These are phyloP conservation scores for Lithophane ornitopus DNA, from an alignment of 2,888 invertebrate genomes.

Conservation along the genomic window DNA sequence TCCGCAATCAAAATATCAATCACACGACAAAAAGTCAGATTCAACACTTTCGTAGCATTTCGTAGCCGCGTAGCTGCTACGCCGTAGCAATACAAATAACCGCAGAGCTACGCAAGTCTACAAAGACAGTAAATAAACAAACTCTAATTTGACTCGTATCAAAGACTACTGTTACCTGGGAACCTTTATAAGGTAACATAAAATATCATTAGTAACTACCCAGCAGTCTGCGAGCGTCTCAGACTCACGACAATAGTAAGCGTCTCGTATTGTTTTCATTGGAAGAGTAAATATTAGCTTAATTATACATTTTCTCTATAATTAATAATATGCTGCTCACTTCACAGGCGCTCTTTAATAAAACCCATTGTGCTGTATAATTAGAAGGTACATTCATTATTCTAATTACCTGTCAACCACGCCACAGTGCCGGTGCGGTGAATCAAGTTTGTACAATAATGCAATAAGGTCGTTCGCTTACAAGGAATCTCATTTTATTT, in stretches of 20 bases:
- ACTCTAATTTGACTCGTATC: conserved; percentile 2
- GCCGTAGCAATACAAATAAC: conserved; percentile 35
- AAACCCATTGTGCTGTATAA: conserved; percentile 66
- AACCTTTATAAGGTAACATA: conserved; percentile 19
- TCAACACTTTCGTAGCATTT: neutral
- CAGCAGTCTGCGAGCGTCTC: conserved; percentile 2
- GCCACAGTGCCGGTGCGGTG: conserved; percentile 51
- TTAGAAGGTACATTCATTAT: conserved; percentile 69
- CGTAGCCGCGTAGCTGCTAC: conserved; percentile 48
- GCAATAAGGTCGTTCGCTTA: neutral
- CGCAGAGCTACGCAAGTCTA: neutral
- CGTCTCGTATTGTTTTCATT: conserved; percentile 39
- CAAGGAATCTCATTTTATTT: neutral
- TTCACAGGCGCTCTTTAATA: conserved; percentile 66
- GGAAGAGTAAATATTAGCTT: conserved; percentile 53
- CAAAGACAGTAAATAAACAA: neutral
- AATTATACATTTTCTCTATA: conserved; percentile 61
- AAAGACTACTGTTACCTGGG: conserved; percentile 8
- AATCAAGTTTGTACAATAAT: conserved; percentile 28
- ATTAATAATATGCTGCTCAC: conserved; percentile 61
- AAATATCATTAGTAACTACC: conserved; percentile 35
- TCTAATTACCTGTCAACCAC: conserved; percentile 65
- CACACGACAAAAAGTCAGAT: neutral
- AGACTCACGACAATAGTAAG: conserved; percentile 25
- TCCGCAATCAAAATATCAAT: neutral